phyloP scores from a whole-genome alignment of 2,797 vertebrate species.

The Sebastes taczanowskii region DNA sequence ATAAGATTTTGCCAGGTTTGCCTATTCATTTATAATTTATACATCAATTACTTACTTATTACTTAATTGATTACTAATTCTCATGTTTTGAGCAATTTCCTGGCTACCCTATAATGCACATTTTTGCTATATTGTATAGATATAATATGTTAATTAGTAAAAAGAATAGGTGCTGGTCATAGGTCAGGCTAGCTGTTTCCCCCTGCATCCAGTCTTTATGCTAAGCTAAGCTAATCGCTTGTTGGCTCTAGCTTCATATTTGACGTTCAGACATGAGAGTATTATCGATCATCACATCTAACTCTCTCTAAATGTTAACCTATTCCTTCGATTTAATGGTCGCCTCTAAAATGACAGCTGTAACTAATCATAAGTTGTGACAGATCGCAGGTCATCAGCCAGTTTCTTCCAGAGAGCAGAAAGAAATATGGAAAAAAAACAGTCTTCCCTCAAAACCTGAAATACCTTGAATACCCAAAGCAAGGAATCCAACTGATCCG shows the following conservation, averaged over 20 bases:
- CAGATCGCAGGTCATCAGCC: not conserved
- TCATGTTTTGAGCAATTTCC: not conserved
- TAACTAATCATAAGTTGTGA: not conserved
- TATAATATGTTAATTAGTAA: not conserved
- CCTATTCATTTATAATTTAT: not conserved
- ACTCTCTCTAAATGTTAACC: not conserved
- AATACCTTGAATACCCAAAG: not conserved
- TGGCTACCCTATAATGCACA: not conserved
- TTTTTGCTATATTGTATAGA: not conserved
- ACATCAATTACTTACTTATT: not conserved
- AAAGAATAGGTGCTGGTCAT: not conserved
- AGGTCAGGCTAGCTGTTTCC: not conserved
- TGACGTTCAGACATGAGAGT: not conserved
- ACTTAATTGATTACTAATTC: not conserved
- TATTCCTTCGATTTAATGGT: not conserved
- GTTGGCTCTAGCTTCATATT: not conserved
- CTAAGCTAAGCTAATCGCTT: not conserved
- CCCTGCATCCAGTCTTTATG: not conserved
- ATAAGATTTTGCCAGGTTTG: not conserved
- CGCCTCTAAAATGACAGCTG: not conserved
- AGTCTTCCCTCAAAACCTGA: not conserved
- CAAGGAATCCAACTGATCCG: not conserved
- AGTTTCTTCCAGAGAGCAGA: not conserved
- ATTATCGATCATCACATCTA: not conserved
- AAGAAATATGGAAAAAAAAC: not conserved